Evolutionary conservation across 2,797 vertebrate species (phyloP).

Genomic region (Hippoglossus hippoglossus): DNA sequence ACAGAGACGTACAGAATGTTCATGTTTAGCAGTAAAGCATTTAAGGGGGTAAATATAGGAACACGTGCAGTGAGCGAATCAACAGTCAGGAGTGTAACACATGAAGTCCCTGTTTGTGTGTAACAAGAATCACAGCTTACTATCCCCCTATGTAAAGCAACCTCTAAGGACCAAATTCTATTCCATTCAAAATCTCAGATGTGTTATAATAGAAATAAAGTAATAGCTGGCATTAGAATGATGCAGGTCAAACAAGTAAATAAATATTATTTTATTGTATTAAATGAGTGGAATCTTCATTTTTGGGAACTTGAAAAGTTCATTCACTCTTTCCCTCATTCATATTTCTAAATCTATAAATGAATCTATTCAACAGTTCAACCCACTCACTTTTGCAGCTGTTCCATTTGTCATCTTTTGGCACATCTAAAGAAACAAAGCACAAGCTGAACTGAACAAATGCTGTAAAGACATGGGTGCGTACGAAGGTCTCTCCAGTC

Average conservation of each 20-base stretch:
- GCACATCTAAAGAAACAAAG: constrained; percentile 6
- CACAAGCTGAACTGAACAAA: constrained; percentile 15
- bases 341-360: no score
- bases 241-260: no score
- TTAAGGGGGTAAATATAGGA: background rate
- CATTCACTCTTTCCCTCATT: no score
- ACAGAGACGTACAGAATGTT: background rate
- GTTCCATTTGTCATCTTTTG: background rate
- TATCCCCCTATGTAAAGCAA: no score
- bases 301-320: background rate
- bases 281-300: background rate
- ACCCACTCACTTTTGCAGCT: background rate
- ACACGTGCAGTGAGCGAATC: background rate
- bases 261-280: background rate
- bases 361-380: background rate
- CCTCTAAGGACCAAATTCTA: no score
- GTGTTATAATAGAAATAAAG: no score
- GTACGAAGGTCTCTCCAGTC: constrained; percentile 35
- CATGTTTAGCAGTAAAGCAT: no score
- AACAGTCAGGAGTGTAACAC: background rate
- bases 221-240: no score
- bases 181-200: no score
- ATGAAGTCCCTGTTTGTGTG: background rate
- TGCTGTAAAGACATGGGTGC: constrained; percentile 7
- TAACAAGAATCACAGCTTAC: no score